A percentile compares a stretch with the other conserved stretches of the same genome.
Evolutionary conservation across 2,888 invertebrate genomes (phyloP).

Genomic region (Osmoderma eremita): DNA sequence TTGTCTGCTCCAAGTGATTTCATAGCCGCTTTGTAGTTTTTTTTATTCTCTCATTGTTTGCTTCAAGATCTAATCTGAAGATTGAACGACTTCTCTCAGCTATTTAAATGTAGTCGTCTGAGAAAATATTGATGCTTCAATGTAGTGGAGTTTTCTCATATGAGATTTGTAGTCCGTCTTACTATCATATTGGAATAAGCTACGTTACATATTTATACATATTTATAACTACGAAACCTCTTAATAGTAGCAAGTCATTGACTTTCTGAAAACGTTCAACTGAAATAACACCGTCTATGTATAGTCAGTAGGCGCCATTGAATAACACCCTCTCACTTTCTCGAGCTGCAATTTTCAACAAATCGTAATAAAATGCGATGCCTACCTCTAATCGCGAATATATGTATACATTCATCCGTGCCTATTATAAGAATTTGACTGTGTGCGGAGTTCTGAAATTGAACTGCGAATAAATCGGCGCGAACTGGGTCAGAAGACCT

Average conservation of each 20-base stretch:
- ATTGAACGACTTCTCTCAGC: too few relatives aligned
- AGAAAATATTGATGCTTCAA: too few relatives aligned
- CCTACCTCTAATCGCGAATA: slow-evolving; percentile 25
- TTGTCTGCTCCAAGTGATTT: too few relatives aligned
- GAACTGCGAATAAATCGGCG: slow-evolving; percentile 5
- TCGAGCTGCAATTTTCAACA: not conserved
- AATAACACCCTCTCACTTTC: slow-evolving; percentile 35
- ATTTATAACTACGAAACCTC: too few relatives aligned
- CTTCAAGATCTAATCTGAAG: too few relatives aligned
- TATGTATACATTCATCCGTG: not conserved
- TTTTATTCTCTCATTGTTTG: too few relatives aligned
- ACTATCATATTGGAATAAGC: too few relatives aligned
- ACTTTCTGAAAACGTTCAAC: not conserved
- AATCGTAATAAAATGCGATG: slow-evolving; percentile 13
- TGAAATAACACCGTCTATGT: slow-evolving; percentile 9
- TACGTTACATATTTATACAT: too few relatives aligned
- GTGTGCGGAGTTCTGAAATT: slow-evolving; percentile 13
- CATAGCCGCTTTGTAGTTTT: too few relatives aligned
- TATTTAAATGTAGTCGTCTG: too few relatives aligned
- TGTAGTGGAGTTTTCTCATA: too few relatives aligned
- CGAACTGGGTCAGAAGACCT: slow-evolving; percentile 28
- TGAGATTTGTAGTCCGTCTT: too few relatives aligned
- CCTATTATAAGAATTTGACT: slow-evolving; percentile 5
- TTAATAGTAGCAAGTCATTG: not conserved
- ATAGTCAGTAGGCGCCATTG: slow-evolving; percentile 22